Percentiles rank a stretch among this genome's conserved stretches.
These are phyloP conservation scores for Ethmia dodecea DNA, from an alignment of 2,888 invertebrate species.

Conservation along the genomic window DNA sequence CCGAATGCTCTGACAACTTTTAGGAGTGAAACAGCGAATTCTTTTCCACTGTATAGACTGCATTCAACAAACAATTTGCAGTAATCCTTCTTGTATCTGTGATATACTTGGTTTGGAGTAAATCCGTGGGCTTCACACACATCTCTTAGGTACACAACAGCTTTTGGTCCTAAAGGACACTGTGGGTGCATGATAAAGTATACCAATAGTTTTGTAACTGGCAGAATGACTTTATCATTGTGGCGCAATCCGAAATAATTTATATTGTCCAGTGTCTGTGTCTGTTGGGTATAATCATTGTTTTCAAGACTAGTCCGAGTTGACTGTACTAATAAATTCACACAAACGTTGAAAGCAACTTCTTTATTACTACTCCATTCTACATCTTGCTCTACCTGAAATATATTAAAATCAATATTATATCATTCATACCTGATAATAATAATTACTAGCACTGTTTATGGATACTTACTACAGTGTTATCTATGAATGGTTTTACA, in stretches of 20 bases:
- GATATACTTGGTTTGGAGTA: conserved; percentile 78
- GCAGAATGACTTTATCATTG: conserved; percentile 54
- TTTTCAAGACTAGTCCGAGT: conserved; percentile 68
- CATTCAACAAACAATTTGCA: conserved; percentile 79
- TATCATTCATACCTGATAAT: background rate
- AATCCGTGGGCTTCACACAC: conserved; percentile 74
- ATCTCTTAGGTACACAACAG: conserved; percentile 74
- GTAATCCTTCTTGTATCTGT: conserved; percentile 79
- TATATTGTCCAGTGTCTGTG: conserved; percentile 71
- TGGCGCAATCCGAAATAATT: conserved; percentile 64
- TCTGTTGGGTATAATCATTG: conserved; percentile 72
- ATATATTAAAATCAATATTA: conserved; percentile 12
- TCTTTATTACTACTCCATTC: conserved; percentile 47
- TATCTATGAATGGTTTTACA: conserved; percentile 42
- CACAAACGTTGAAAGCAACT: conserved; percentile 44
- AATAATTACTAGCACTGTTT: background rate
- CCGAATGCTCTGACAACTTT: conserved; percentile 83
- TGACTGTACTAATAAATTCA: conserved; percentile 61
- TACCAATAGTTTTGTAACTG: conserved; percentile 71
- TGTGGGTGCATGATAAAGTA: conserved; percentile 81
- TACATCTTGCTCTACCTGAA: conserved; percentile 36
- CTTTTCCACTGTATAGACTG: conserved; percentile 76
- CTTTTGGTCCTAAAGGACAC: conserved; percentile 75
- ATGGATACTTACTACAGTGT: conserved; percentile 3
- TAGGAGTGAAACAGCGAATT: conserved; percentile 76